Base-by-base conservation (phyloP, 2,797 vertebrate genomes). In the Chloroceryle inda region DNA sequence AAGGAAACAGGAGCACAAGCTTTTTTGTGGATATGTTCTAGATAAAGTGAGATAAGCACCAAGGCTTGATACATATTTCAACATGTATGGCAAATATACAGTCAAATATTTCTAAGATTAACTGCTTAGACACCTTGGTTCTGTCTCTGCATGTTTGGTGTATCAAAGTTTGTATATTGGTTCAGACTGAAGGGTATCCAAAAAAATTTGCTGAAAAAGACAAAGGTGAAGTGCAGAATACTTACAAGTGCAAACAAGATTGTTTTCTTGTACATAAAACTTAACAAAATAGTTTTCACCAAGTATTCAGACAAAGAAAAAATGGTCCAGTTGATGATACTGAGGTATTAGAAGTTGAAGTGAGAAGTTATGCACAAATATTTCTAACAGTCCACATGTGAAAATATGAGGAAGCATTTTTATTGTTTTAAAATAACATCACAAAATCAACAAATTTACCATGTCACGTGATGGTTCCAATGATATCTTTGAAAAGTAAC, bases 301-400 rank as follows among this genome's bases (percentile, higher is more conserved):
- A 49, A 38, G 20, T 6, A 26, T 35, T 24, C 31, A 66, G 58
- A 26, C 14, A 63, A 20, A 74, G 16, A 21, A 61, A 33, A 82
- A 8, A 40, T 33, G 17, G 19, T 53, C 29, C 69, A 16, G 33
- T 55, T 49, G 29, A 63, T 42, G 6, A 14, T 55, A 38, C 10
- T 2, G 4, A 61, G 49, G 45, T 4, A 40, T 64, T 45, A 61
- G 12, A 82, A 79, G 8, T 69, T 21, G 27, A 83, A 74, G 11
- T 20, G 5, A 0, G 0, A 63, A 63, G 10, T 66, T 89, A 53
- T 26, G 40, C 14, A 35, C 8, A 53, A 18, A 45, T 45, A 22
- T 15, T 78, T 78, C 45, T 71, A 10, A n/a, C 23, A 33, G 6
- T 72, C 6, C 6, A 13, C 16, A 3, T 56, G 24, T 53, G 52